Evolutionary conservation across 2,113 vertebrate genomes (phyloP), one percentile per base, ranked within the genome.

Genomic region (Nerophis ophidion): DNA sequence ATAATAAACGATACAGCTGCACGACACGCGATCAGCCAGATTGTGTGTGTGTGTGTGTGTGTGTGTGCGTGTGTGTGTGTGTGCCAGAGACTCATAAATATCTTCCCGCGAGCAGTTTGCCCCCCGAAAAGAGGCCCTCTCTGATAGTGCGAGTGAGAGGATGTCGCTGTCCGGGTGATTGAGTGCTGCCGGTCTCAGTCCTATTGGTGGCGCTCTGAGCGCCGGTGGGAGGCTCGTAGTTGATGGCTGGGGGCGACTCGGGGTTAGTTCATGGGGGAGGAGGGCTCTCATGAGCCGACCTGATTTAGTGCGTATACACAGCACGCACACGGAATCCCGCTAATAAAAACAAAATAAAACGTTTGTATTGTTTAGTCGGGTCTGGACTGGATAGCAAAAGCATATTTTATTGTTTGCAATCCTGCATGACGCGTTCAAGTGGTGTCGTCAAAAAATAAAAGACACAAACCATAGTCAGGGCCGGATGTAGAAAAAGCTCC

Each of bases 81-180:
- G 40, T 12, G 40, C 10, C 26, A 26, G 26, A 26, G 40, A 57
- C 84, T 87, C 88, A 84, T 90, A 90, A 90, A 91, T 90, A 90
- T 84, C 79, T 56, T 48, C 65, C 63, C 60, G 19, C 7, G 35
- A 38, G 36, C 36, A 38, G 65, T 45, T 58, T 61, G 71, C 51
- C 19, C 50, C 63, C 61, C 26, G 77, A 75, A 71, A 80, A 87
- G 84, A 6, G 79, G 83, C 88, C 85, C 88, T 73, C 86, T 84
- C 80, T 84, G 87, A 89, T 84, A 81, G 77, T 83, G 83, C 88
- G 84, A 88, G 85, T 70, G 78, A 88, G 82, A 86, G 88, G 87
- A 88, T 90, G 89, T 88, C 82, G 78, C 88, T 88, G 87, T 90
- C 88, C 83, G 76, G 66, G 81, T 90, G 89, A 91, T 91, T 77